A percentile compares a stretch with the other conserved stretches of the same genome.
Evolutionary conservation across 2,888 invertebrate genomes (phyloP).

Genomic region (Euplagia quadripunctaria): DNA sequence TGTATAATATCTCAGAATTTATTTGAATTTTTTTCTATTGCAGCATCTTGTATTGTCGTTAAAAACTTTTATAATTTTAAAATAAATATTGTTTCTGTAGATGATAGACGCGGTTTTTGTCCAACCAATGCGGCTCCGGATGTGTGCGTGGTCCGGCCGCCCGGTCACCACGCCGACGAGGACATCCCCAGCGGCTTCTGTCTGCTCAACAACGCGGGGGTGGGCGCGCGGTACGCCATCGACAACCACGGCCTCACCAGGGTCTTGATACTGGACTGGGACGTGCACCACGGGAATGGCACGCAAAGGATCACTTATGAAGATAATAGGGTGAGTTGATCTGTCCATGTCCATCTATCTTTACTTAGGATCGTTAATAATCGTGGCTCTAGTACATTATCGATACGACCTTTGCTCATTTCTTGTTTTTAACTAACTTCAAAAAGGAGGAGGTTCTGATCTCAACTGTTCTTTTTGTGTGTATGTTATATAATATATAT

Average conservation of each 20-base stretch:
- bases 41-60: neutral
- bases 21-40: too few species aligned
- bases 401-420: too few species aligned
- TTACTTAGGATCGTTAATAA: neutral
- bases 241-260: constrained; percentile 87
- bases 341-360: neutral
- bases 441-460: too few species aligned
- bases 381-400: too few species aligned
- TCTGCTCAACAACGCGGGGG: constrained; percentile 94
- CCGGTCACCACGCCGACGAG: constrained; percentile 96
- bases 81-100: constrained; percentile 52
- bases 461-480: too few species aligned
- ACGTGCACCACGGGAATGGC: constrained; percentile 98
- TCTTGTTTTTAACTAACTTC: too few species aligned
- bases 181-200: constrained; percentile 95
- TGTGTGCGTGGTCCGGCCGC: constrained; percentile 95
- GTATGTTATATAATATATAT: too few species aligned
- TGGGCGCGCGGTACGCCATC: constrained; percentile 93
- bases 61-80: neutral
- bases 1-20: too few species aligned
- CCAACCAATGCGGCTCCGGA: constrained; percentile 89
- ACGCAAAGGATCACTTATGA: constrained; percentile 93
- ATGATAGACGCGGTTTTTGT: constrained; percentile 91
- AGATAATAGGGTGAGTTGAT: constrained; percentile 78
- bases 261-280: constrained; percentile 95